These are phyloP conservation scores for Chaetodon trifasciatus DNA, from an alignment of 2,797 vertebrate genomes.

Conservation along the genomic window DNA sequence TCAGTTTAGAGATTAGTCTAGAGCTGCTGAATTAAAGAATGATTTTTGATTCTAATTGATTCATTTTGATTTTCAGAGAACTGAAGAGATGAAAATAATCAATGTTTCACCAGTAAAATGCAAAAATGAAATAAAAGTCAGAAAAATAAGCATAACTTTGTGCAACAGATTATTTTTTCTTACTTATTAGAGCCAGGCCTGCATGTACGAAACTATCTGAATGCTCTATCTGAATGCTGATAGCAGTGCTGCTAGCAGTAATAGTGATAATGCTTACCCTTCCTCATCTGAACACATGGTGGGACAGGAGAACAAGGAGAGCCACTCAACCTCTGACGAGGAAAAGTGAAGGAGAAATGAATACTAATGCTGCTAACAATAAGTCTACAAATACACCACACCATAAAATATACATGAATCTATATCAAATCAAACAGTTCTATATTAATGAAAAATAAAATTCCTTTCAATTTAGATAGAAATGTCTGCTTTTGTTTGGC, in stretches of 20 bases:
- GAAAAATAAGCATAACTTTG: background rate
- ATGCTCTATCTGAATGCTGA: background rate
- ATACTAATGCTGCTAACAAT: background rate
- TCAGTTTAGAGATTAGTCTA: background rate
- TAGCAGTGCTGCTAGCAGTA: background rate
- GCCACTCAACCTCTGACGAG: background rate
- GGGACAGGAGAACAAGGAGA: constrained; percentile 54
- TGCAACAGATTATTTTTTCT: background rate
- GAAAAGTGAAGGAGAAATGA: background rate
- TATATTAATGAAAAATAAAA: background rate
- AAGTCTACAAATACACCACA: background rate
- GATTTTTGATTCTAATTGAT: background rate
- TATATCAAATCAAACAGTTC: background rate
- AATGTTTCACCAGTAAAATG: background rate
- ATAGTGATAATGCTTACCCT: constrained; percentile 11
- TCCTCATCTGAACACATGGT: constrained; percentile 58
- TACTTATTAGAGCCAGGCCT: no score
- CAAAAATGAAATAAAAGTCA: background rate
- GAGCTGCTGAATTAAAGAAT: background rate
- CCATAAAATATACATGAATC: background rate
- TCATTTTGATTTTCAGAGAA: background rate
- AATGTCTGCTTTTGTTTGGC: background rate
- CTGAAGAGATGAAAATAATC: background rate
- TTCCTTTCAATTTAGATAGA: background rate
- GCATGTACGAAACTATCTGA: background rate